phyloP scores from a whole-genome alignment of 2,888 invertebrate species.

The Mythimna albipuncta region DNA sequence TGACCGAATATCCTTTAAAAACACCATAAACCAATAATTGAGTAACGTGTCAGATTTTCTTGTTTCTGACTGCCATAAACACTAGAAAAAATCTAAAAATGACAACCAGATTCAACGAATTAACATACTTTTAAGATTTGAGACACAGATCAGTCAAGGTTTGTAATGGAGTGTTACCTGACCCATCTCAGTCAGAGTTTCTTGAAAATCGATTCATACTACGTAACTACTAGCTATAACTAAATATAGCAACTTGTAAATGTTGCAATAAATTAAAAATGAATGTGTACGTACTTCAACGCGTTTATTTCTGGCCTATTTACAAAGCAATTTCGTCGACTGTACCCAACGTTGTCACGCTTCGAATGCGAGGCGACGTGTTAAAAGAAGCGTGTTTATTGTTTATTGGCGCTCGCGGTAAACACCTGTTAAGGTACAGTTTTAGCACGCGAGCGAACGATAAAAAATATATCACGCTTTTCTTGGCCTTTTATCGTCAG shows the following conservation, averaged over 20 bases:
- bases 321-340: background rate
- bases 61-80: too few relatives aligned
- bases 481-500: background rate
- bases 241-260: background rate
- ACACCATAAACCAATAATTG: too few relatives aligned
- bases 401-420: conserved; percentile 56
- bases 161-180: too few relatives aligned
- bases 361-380: conserved; percentile 48
- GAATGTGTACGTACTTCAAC: background rate
- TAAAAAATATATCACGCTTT: conserved; percentile 18
- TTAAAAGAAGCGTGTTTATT: conserved; percentile 63
- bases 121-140: too few relatives aligned
- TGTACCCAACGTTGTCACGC: conserved; percentile 45
- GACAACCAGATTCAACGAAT: too few relatives aligned
- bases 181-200: too few relatives aligned
- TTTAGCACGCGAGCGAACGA: conserved; percentile 35
- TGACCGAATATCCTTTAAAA: too few relatives aligned
- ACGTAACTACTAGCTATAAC: background rate
- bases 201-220: too few relatives aligned
- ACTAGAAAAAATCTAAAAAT: too few relatives aligned
- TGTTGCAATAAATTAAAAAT: background rate
- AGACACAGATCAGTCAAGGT: too few relatives aligned
- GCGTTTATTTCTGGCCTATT: background rate
- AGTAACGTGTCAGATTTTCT: too few relatives aligned
- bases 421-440: conserved; percentile 51